Evolutionary conservation across 2,113 vertebrate genomes (phyloP).

Genomic region (Brachyhypopomus occidentalis): DNA sequence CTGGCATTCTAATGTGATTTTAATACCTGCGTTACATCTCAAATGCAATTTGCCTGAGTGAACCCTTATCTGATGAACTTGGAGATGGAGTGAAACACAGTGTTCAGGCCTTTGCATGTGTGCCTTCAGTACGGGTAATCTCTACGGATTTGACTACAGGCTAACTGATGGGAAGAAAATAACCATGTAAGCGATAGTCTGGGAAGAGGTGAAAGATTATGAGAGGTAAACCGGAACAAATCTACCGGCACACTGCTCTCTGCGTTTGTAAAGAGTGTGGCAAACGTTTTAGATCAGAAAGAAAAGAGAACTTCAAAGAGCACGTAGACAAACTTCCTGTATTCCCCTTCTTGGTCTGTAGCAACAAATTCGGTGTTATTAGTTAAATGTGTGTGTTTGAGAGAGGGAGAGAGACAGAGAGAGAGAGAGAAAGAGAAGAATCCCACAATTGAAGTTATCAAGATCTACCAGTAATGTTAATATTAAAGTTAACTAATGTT

Average conservation of each 20-base stretch:
- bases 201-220: conserved; percentile 34
- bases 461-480: too few species aligned
- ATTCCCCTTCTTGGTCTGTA: not conserved
- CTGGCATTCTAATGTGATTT: conserved; percentile 60
- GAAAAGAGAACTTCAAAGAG: conserved; percentile 25
- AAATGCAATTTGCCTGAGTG: conserved; percentile 54
- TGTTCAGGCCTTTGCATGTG: conserved; percentile 42
- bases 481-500: too few species aligned
- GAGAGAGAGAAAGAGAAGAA: not conserved
- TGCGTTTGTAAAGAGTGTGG: conserved; percentile 18
- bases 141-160: conserved; percentile 55
- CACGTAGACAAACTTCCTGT: conserved; percentile 23
- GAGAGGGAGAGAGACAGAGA: not conserved
- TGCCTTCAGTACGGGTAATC: conserved; percentile 46
- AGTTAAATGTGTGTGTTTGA: not conserved
- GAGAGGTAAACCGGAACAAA: conserved; percentile 25
- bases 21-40: conserved; percentile 56
- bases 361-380: not conserved
- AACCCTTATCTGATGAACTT: conserved; percentile 63
- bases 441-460: too few species aligned
- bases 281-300: conserved; percentile 33
- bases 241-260: not conserved
- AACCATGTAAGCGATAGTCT: conserved; percentile 24
- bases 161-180: conserved; percentile 43
- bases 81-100: conserved; percentile 55